phyloP scores from a whole-genome alignment of 2,888 invertebrate genomes.

The Phyllotreta striolata region DNA sequence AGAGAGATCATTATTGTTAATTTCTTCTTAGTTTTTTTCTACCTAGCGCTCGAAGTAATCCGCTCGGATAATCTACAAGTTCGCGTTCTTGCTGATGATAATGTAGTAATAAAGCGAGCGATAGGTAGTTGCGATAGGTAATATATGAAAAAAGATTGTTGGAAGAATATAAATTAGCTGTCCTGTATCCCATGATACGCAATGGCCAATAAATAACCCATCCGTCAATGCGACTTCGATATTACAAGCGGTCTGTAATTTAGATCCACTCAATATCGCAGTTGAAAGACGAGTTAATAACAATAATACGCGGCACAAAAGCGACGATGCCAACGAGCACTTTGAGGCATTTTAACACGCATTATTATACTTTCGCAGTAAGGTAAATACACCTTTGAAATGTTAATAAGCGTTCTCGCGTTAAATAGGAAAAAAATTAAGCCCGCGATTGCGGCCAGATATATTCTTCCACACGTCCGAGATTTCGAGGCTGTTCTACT shows the following conservation, averaged over 20 bases:
- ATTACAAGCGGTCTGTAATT: constrained; percentile 28
- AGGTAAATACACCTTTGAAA: too few species aligned
- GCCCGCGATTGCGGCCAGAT: too few species aligned
- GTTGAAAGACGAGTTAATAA: constrained; percentile 28
- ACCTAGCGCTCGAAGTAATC: not conserved
- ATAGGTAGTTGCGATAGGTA: too few species aligned
- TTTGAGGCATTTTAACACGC: too few species aligned
- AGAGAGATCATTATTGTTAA: constrained; percentile 23
- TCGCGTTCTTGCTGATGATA: not conserved
- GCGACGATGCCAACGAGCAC: constrained; percentile 6
- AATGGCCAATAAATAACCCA: constrained; percentile 9
- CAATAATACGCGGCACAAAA: constrained; percentile 21
- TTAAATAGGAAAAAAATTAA: too few species aligned
- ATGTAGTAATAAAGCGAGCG: not conserved
- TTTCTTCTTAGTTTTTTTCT: constrained; percentile 8
- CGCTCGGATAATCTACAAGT: not conserved
- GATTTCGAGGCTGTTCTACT: too few species aligned
- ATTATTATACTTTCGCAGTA: too few species aligned
- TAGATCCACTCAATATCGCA: constrained; percentile 21
- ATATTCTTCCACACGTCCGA: too few species aligned
- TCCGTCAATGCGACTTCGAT: constrained; percentile 12
- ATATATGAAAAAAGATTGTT: too few species aligned
- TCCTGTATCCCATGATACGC: not conserved
- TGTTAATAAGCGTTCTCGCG: too few species aligned
- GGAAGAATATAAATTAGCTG: not conserved